Evolutionary conservation across 2,888 invertebrate species (phyloP).

Genomic region (Agrochola lychnidis): DNA sequence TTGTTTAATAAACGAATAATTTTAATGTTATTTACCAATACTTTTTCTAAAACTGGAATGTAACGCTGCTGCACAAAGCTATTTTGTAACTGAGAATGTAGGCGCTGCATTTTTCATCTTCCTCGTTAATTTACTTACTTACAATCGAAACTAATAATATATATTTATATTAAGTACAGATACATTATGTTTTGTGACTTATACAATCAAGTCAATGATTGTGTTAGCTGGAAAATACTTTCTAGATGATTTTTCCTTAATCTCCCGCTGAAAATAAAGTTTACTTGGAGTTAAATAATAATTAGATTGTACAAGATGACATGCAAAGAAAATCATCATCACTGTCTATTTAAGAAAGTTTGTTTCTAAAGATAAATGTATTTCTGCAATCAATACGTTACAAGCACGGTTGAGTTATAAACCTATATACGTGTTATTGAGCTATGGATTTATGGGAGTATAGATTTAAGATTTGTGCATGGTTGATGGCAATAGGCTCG

Average conservation of each 20-base stretch:
- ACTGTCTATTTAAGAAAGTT: not conserved
- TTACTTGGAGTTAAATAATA: not conserved
- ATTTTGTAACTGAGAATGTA: not conserved
- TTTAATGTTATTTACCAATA: not conserved
- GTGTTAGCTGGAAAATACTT: not conserved
- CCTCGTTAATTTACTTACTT: not conserved
- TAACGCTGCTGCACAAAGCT: not conserved
- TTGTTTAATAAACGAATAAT: not conserved
- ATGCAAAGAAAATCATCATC: not conserved
- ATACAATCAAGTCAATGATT: constrained; percentile 8
- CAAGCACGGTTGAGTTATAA: not conserved
- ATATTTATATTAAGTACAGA: not conserved
- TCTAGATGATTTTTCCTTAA: constrained; percentile 7
- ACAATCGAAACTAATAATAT: not conserved
- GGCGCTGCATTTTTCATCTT: not conserved
- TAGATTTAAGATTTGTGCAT: not conserved
- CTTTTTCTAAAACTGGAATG: not conserved
- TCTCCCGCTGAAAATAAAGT: constrained; percentile 14
- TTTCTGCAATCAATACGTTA: not conserved
- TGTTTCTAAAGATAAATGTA: no score
- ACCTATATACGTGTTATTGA: no score
- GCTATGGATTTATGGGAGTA: not conserved
- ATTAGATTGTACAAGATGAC: not conserved
- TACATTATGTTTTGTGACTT: not conserved
- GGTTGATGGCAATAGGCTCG: not conserved